Percentiles rank a stretch among this genome's conserved stretches.
These are phyloP conservation scores for Archivesica marissinica DNA, from an alignment of 1,140 invertebrate species.

Conservation along the genomic window DNA sequence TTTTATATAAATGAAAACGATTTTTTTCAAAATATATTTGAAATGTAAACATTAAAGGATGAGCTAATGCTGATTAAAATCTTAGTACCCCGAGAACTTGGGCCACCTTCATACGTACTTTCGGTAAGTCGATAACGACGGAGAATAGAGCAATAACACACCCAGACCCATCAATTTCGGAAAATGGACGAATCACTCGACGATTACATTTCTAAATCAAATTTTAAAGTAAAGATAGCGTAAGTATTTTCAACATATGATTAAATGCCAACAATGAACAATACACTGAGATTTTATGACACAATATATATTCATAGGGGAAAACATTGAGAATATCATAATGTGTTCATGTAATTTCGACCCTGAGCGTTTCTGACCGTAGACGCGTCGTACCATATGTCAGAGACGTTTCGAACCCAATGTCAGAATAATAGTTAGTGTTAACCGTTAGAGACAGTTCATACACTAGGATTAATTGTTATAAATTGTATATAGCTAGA, in stretches of 20 bases:
- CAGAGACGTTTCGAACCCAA: neutral
- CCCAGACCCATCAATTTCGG: too few relatives aligned
- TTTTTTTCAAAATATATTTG: too few relatives aligned
- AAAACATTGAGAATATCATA: neutral
- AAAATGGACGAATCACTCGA: slow-evolving; percentile 66
- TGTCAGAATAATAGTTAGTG: neutral
- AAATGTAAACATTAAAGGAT: too few relatives aligned
- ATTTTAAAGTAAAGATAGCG: slow-evolving; percentile 62
- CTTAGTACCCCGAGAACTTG: too few relatives aligned
- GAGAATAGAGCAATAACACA: too few relatives aligned
- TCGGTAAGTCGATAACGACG: too few relatives aligned
- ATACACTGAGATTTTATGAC: neutral
- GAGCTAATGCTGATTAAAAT: too few relatives aligned
- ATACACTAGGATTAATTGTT: too few relatives aligned
- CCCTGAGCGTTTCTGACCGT: neutral
- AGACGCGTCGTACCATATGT: neutral
- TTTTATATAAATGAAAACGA: too few relatives aligned
- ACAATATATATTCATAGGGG: neutral
- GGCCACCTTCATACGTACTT: too few relatives aligned
- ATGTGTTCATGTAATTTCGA: neutral
- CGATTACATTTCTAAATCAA: slow-evolving; percentile 61
- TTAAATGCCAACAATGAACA: neutral
- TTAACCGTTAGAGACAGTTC: too few relatives aligned
- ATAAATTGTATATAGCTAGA: too few relatives aligned
- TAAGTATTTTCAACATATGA: neutral